Conservation (phyloP, 2,888 invertebrate genomes). For the Melangyna quadrimaculata region DNA sequence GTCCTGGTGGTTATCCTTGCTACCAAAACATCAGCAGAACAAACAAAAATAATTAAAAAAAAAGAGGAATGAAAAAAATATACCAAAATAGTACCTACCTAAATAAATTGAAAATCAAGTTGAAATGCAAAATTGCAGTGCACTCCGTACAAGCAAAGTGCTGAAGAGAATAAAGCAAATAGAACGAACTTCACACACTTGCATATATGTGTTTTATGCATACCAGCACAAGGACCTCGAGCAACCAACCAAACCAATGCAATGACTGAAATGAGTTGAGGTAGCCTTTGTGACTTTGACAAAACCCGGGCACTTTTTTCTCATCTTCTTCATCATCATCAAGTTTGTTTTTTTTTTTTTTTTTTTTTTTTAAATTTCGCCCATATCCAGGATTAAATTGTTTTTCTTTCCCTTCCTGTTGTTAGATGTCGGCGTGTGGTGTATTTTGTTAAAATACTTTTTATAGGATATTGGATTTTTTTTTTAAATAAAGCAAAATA, state of each 20-base stretch:
- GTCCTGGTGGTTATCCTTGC: slow-evolving; percentile 45
- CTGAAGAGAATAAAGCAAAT: slow-evolving; percentile 47
- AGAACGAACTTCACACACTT: slow-evolving; percentile 34
- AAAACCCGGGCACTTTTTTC: slow-evolving; percentile 46
- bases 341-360: slow-evolving; percentile 13
- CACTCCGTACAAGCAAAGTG: too few relatives aligned
- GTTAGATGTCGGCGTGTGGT: slow-evolving; percentile 4
- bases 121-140: slow-evolving; percentile 62
- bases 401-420: slow-evolving; percentile 24
- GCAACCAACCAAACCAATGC: slow-evolving; percentile 7
- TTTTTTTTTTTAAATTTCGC: slow-evolving; percentile 54
- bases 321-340: slow-evolving; percentile 22
- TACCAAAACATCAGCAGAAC: slow-evolving; percentile 20
- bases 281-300: slow-evolving; percentile 69
- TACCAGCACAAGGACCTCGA: not conserved
- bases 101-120: slow-evolving; percentile 71
- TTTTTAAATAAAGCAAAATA: not conserved
- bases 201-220: slow-evolving; percentile 17
- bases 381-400: slow-evolving; percentile 70
- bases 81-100: slow-evolving; percentile 42
- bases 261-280: slow-evolving; percentile 29
- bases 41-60: not conserved
- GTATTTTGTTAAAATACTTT: slow-evolving; percentile 69
- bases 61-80: not conserved
- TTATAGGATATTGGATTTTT: slow-evolving; percentile 65